Conservation (phyloP, 2,113 vertebrate species). For the Junco hyemalis region DNA sequence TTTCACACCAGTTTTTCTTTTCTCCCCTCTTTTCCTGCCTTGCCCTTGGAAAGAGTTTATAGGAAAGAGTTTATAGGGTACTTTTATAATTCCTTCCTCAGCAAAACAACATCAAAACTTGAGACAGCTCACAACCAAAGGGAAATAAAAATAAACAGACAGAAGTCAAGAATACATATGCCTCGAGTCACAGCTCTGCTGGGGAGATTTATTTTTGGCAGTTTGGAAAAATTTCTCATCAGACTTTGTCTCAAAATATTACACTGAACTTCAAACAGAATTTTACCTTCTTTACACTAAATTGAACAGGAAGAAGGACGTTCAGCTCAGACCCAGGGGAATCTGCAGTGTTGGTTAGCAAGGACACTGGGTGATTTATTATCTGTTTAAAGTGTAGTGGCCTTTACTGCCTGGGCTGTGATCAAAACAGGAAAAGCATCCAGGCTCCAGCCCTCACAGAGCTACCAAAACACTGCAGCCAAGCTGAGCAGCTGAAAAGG, state of each 20-base stretch:
- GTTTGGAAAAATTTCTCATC: slow-evolving; percentile 50
- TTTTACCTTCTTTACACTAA: slow-evolving; percentile 34
- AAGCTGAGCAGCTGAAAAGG: neutral
- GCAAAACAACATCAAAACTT: neutral
- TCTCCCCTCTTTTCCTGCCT: neutral
- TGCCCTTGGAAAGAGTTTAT: neutral
- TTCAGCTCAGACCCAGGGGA: neutral
- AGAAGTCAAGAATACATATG: neutral
- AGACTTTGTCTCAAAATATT: slow-evolving; percentile 33
- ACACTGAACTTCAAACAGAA: neutral
- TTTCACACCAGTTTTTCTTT: neutral
- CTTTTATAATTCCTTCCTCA: neutral
- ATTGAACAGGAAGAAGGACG: slow-evolving; percentile 17
- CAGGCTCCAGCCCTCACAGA: neutral
- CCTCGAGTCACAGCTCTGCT: slow-evolving; percentile 1
- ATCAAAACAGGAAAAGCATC: slow-evolving; percentile 25
- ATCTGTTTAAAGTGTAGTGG: slow-evolving; percentile 22
- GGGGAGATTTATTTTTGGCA: slow-evolving; percentile 61
- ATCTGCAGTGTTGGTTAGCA: neutral
- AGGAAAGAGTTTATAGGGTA: neutral
- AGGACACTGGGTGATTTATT: slow-evolving; percentile 21
- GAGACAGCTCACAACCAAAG: neutral
- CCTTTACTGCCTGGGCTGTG: slow-evolving; percentile 26
- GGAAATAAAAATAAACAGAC: slow-evolving; percentile 26
- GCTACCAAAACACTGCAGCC: neutral